phyloP scores from a whole-genome alignment of 2,113 vertebrate species.

The Laterallus jamaicensis region DNA sequence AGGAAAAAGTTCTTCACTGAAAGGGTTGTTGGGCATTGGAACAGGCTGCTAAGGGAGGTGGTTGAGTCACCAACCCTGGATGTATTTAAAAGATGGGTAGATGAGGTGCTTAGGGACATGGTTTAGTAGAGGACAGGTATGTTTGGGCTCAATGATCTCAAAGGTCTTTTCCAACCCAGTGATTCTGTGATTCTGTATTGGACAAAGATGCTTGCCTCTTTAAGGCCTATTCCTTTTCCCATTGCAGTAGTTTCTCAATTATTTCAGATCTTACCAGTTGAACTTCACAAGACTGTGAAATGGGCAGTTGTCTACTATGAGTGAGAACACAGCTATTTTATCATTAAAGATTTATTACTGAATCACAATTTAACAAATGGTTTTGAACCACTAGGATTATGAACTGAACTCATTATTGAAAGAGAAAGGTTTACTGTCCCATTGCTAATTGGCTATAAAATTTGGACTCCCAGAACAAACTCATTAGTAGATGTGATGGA shows the following conservation, averaged over 20 bases:
- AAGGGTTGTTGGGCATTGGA: too few species aligned
- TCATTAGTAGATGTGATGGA: background rate
- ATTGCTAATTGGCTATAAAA: constrained; percentile 15
- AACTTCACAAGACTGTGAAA: background rate
- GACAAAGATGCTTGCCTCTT: background rate
- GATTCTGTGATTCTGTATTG: too few species aligned
- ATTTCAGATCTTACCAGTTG: background rate
- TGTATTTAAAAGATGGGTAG: too few species aligned
- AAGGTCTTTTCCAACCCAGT: too few species aligned
- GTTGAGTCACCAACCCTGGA: too few species aligned
- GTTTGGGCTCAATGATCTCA: too few species aligned
- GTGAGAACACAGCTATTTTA: background rate
- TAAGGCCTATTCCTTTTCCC: background rate
- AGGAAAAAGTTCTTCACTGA: too few species aligned
- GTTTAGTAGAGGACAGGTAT: too few species aligned
- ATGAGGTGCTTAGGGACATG: too few species aligned
- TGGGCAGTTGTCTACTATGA: background rate
- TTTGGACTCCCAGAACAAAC: background rate
- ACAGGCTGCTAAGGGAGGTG: too few species aligned
- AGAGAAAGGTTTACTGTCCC: background rate
- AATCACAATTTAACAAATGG: background rate
- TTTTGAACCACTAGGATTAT: background rate
- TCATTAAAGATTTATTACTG: background rate
- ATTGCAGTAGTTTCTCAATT: background rate
- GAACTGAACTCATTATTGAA: constrained; percentile 1